Conservation (phyloP, 1,140 invertebrate genomes). For the Drosophila arawakana region DNA sequence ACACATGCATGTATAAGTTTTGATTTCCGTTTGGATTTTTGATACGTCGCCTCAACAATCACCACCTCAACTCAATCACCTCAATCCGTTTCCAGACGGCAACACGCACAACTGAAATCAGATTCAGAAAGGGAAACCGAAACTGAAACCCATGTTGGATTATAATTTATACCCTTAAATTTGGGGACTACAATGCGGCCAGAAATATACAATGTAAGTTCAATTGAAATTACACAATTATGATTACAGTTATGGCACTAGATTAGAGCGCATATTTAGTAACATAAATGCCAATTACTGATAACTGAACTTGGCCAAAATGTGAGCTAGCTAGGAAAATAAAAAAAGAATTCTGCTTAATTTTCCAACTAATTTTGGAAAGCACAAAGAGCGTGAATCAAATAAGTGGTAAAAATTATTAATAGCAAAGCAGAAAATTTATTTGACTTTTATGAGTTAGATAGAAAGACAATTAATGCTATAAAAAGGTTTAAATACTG, state of each 20-base stretch:
- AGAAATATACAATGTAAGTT: slow-evolving; percentile 83
- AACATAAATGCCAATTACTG: slow-evolving; percentile 31
- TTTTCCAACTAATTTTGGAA: no score
- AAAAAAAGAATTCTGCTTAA: no score
- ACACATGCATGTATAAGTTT: slow-evolving; percentile 34
- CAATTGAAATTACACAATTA: slow-evolving; percentile 6
- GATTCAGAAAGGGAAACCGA: no score
- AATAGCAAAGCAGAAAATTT: no score
- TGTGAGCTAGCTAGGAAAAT: no score
- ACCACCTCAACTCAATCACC: slow-evolving; percentile 1
- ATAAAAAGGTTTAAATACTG: neutral
- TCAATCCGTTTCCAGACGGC: slow-evolving; percentile 50
- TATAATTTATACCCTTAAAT: slow-evolving; percentile 84
- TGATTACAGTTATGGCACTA: neutral
- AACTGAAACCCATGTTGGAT: slow-evolving; percentile 75
- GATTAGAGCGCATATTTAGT: slow-evolving; percentile 22
- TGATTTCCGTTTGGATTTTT: slow-evolving; percentile 65
- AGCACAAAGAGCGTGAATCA: no score
- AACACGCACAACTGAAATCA: slow-evolving; percentile 52
- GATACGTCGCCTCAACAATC: slow-evolving; percentile 13
- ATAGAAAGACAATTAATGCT: neutral
- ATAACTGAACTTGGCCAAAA: slow-evolving; percentile 12
- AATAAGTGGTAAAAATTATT: no score
- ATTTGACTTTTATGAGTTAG: no score
- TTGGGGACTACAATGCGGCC: slow-evolving; percentile 83